Conservation (phyloP, 1,140 invertebrate species). For the Temnothorax nylanderi region DNA sequence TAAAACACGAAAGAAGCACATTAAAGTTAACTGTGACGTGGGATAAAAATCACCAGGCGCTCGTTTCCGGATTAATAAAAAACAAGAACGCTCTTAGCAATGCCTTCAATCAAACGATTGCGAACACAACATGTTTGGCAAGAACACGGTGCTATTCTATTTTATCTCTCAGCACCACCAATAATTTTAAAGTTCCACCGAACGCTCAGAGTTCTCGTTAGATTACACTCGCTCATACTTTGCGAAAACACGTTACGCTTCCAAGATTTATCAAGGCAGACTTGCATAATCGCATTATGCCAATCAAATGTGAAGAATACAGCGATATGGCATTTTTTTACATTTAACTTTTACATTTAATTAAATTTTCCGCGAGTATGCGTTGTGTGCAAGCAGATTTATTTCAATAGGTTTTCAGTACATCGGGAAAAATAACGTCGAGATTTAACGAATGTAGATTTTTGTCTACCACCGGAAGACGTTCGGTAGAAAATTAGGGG, state of each 20-base stretch:
- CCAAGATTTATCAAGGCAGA: neutral
- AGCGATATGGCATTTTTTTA: neutral
- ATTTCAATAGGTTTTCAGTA: neutral
- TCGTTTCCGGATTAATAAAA: neutral
- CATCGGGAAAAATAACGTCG: neutral
- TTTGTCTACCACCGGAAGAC: neutral
- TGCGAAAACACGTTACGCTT: neutral
- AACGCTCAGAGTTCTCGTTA: neutral
- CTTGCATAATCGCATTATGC: neutral
- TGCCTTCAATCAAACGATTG: neutral
- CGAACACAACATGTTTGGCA: neutral
- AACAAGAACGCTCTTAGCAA: neutral
- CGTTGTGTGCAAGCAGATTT: neutral
- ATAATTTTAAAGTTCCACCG: neutral
- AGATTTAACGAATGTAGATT: neutral
- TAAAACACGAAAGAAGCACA: too few species aligned
- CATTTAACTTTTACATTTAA: neutral
- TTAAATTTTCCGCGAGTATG: neutral
- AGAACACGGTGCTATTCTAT: neutral
- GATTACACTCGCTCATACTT: neutral
- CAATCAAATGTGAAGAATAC: neutral
- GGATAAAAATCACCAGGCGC: too few species aligned
- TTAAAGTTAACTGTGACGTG: too few species aligned
- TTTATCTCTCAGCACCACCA: neutral
- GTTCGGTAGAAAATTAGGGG: neutral